phyloP scores from a whole-genome alignment of 2,113 vertebrate species.

The Malurus melanocephalus region DNA sequence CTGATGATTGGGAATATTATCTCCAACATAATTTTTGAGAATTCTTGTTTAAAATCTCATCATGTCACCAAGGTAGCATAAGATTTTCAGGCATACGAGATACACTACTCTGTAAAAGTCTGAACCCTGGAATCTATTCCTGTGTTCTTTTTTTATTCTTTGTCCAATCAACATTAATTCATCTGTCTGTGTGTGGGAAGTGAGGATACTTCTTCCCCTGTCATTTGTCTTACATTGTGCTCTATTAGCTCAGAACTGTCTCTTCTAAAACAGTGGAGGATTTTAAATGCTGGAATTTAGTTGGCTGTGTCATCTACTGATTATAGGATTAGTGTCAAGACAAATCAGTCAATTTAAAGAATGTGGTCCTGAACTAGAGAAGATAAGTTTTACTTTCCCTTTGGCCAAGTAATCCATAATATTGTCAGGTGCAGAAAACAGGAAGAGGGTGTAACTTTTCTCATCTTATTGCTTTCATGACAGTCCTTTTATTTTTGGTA shows the following conservation, averaged over 20 bases:
- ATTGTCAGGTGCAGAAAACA: background rate
- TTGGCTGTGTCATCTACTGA: background rate
- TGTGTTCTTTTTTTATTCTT: background rate
- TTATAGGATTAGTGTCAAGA: constrained; percentile 14
- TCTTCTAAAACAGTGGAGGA: background rate
- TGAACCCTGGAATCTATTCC: background rate
- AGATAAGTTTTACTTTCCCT: constrained; percentile 34
- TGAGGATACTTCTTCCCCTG: background rate
- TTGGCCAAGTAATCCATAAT: constrained; percentile 1
- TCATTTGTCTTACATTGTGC: background rate
- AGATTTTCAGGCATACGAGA: background rate
- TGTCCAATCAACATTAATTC: background rate
- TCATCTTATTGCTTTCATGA: background rate
- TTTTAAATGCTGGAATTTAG: background rate
- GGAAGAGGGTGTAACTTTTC: background rate
- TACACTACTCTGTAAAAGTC: background rate
- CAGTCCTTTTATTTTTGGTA: background rate
- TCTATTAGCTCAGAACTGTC: constrained; percentile 4
- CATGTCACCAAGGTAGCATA: background rate
- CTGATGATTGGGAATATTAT: background rate
- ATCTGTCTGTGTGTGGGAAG: constrained; percentile 10
- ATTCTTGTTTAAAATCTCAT: background rate
- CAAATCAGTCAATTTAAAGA: constrained; percentile 27
- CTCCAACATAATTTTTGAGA: background rate
- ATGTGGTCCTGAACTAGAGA: background rate